Evolutionary conservation across 2,888 invertebrate genomes (phyloP), one percentile per base, ranked within the genome.

Genomic region (Diadegma fenestrale): DNA sequence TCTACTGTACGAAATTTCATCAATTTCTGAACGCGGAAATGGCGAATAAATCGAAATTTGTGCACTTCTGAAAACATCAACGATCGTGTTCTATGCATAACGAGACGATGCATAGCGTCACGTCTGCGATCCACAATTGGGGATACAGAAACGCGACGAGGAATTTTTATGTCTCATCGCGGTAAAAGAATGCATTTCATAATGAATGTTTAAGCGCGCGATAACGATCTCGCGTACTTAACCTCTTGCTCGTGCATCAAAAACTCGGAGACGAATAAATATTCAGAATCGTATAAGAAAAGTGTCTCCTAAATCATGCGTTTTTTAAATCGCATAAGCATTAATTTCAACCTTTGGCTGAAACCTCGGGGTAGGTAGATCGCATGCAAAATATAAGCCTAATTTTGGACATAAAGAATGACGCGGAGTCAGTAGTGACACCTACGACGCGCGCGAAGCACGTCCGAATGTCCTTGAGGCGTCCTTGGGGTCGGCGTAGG

Each of bases 401-500:
- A 58, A 58, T 58, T 26, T 58, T 26, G 26, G 26, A 58, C 58
- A 58, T 58, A 2, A 58, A 58, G 12, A 58, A 58, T 58, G 26
- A 26, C 58, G 19, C 14, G 58, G 5, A 58, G 26, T 58, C 14
- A 26, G 58, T 58, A 26, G 26, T 58, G 26, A 26, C 26, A 58
- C 58, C 26, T 26, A 58, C 19, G 68, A 45, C 17, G 45, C 26
- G 45, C 26, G 58, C 22, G 68, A 68, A 68, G 26, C 37, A 45
- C 30, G 37, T 26, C 68, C 68, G n/a, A 68, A 68, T 26, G 26
- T 58, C 58, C 58, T 58, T 45, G 68, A 68, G 17, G 45, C 17
- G 68, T 68, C 68, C 68, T 68, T 68, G 68, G 26, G 8, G 3
- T 45, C 17, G 2, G 45, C 68, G 68, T 68, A 68, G 68, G 68